phyloP scores from a whole-genome alignment of 2,797 vertebrate genomes.

The Aphelocoma californica region DNA sequence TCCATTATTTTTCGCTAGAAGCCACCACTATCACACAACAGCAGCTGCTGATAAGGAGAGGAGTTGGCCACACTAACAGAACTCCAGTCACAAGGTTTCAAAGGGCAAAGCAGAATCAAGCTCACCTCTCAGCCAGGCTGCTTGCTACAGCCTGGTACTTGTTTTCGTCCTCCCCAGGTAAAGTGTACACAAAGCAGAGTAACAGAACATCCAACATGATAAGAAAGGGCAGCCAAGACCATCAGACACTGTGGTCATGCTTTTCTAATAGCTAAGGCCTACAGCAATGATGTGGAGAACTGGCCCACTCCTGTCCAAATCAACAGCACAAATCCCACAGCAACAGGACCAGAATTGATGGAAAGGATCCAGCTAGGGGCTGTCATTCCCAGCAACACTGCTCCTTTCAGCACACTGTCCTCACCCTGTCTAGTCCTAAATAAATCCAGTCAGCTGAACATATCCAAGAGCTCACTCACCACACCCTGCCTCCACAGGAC shows the following conservation, averaged over 20 bases:
- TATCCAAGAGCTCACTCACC: background rate
- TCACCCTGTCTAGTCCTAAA: background rate
- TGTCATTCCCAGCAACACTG: background rate
- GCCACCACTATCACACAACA: background rate
- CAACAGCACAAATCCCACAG: background rate
- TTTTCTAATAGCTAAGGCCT: background rate
- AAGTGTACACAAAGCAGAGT: background rate
- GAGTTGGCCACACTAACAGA: background rate
- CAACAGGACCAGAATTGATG: background rate
- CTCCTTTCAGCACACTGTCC: background rate
- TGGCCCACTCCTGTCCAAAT: fast-evolving
- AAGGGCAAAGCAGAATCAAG: conserved; percentile 4
- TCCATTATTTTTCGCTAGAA: background rate
- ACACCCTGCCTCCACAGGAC: background rate
- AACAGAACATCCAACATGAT: background rate
- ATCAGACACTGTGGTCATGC: fast-evolving
- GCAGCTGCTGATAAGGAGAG: conserved; percentile 26
- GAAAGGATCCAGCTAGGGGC: background rate
- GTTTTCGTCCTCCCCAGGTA: background rate
- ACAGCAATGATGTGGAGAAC: background rate
- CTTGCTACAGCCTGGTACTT: fast-evolving
- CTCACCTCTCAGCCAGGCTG: background rate
- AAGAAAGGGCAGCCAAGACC: background rate
- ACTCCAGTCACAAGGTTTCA: background rate
- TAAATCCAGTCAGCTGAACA: background rate